Evolutionary conservation across 2,113 vertebrate genomes (phyloP).

Genomic region (Pygoscelis antarcticus): DNA sequence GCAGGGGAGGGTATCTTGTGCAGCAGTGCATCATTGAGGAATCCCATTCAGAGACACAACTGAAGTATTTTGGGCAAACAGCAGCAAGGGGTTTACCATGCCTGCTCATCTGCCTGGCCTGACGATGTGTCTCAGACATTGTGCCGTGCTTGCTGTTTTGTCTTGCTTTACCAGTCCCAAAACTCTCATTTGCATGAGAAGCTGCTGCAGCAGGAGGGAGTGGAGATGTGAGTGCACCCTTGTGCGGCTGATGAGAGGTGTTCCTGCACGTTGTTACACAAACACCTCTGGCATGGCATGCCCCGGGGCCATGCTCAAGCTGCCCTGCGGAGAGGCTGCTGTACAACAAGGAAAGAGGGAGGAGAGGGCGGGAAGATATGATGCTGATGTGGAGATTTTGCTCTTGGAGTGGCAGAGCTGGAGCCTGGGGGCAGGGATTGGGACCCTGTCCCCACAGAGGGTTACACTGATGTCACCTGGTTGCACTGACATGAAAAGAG

Average conservation of each 20-base stretch:
- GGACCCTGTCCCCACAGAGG: rapidly evolving
- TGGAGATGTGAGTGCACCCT: rapidly evolving
- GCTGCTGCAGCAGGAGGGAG: background rate
- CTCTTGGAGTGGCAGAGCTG: background rate
- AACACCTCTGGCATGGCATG: background rate
- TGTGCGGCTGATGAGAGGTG: background rate
- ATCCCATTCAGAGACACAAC: background rate
- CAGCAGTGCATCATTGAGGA: background rate
- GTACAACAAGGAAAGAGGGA: rapidly evolving
- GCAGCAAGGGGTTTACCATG: background rate
- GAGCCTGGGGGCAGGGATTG: background rate
- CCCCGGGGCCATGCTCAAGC: rapidly evolving
- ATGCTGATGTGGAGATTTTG: background rate
- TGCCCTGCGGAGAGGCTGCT: background rate
- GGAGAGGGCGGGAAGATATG: background rate
- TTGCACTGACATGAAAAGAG: background rate
- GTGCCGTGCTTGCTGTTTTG: background rate
- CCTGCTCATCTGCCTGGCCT: background rate
- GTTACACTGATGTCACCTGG: background rate
- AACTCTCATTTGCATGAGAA: background rate
- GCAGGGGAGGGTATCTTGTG: background rate
- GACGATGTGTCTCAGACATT: rapidly evolving
- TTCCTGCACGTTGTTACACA: rapidly evolving
- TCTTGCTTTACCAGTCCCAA: background rate
- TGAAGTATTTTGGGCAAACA: background rate